Base-by-base conservation (phyloP, 1,140 invertebrate species). In the Nylanderia fulva region DNA sequence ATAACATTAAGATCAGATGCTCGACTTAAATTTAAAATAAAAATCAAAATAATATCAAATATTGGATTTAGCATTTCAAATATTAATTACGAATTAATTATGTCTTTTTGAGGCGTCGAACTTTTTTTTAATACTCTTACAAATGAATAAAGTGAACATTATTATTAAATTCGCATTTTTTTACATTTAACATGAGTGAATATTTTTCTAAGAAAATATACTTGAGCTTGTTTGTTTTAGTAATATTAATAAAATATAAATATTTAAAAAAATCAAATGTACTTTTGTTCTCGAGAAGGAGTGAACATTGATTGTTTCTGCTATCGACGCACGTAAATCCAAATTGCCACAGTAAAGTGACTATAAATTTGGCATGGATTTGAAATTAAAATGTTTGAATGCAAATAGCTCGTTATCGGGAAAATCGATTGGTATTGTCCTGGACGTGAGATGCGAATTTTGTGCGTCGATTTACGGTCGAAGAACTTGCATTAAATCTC, bases 371-470 rank as follows among this genome's bases (percentile, higher is more conserved):
- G 33, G 7, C 33, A 33, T 36, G 15, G 15, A 79, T 80, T 80
- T 56, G 18, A 58, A 60, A 82, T 82, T 72, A 72, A 82, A 80
- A 60, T 24, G 18, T 82, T 42, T 13, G n/a, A 5, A 82, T 71
- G 60, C 66, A 72, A 72, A 72, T 36, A n/a, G 7, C 52, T 58
- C 27, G 77, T 80, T 80, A 80, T 60, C 24, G 9, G 9, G 5
- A 6, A 56, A n/a, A 80, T 58, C 52, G 15, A 42, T 42, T 39
- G 1, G 27, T 15, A 48, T 52, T 52, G 33, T 71, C 18, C 8
- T 13, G 7, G 6, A 21, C 8, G 18, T 54, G 24, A 15, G 6
- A 60, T 15, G 11, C 13, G 27, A 79, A 80, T 69, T 80, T n/a
- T 4, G 13, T 13, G 9, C 27, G 27, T 71, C 48, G 48, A 80